Percentiles rank a stretch among this genome's conserved stretches.
Evolutionary conservation across 2,113 vertebrate species (phyloP).

Genomic region (Erpornis zantholeuca): DNA sequence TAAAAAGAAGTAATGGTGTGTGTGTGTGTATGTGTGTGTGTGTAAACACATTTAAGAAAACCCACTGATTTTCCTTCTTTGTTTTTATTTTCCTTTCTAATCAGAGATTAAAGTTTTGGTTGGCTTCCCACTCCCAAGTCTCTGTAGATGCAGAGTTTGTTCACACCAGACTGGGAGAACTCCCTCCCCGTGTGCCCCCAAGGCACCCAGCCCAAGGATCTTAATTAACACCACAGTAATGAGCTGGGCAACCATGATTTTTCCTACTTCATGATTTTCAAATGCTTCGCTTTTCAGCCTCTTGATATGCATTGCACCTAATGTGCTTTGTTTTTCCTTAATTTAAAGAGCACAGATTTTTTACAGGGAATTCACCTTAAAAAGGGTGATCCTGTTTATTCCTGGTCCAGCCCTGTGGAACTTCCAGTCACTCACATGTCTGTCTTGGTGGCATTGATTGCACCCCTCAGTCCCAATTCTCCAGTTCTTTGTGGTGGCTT

Average conservation of each 20-base stretch:
- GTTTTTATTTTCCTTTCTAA: conserved; percentile 34
- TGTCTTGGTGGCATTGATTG: background rate
- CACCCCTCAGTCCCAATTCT: background rate
- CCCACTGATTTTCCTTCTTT: background rate
- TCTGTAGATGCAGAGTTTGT: background rate
- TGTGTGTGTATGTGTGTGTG: background rate
- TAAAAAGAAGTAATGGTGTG: background rate
- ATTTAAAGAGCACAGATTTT: background rate
- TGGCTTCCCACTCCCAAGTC: background rate
- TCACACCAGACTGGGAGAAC: background rate
- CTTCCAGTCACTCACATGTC: background rate
- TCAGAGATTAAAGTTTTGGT: background rate
- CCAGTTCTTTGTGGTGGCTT: background rate
- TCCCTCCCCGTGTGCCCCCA: background rate
- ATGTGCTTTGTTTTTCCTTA: background rate
- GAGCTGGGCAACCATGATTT: background rate
- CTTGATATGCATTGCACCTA: too few species aligned
- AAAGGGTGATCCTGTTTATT: background rate
- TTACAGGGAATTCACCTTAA: background rate
- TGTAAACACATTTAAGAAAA: conserved; percentile 5
- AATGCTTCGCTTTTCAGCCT: background rate
- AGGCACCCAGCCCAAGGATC: background rate
- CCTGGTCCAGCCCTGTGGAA: background rate
- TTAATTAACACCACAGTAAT: background rate
- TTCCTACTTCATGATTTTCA: background rate